Evolutionary conservation across 2,113 vertebrate genomes (phyloP).

Genomic region (Neodon shergylaensis): DNA sequence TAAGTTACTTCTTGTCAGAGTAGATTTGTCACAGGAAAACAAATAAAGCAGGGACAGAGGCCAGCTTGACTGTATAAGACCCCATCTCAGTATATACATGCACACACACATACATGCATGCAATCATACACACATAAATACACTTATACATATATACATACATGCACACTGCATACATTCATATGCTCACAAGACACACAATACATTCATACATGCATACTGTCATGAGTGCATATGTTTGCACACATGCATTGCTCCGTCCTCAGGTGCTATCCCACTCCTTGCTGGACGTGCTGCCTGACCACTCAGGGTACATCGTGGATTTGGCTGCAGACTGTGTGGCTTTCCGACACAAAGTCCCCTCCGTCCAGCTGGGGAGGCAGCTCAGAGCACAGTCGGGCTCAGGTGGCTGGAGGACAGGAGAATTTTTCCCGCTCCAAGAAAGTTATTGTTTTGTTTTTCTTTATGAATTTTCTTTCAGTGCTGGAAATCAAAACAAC

Average conservation of each 20-base stretch:
- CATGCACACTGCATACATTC: no score
- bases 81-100: neutral
- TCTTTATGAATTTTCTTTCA: neutral
- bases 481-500: neutral
- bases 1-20: neutral
- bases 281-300: accelerated
- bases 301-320: neutral
- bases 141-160: neutral
- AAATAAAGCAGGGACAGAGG: neutral
- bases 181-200: no score
- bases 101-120: neutral
- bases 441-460: neutral
- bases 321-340: accelerated
- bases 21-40: neutral
- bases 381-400: neutral
- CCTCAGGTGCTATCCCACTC: neutral
- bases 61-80: neutral
- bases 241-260: accelerated
- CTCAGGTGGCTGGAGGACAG: neutral
- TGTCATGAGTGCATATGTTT: no score
- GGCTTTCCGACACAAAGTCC: accelerated
- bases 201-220: neutral
- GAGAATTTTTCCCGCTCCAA: accelerated
- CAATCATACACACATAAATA: neutral
- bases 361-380: neutral